A percentile compares a stretch with the other conserved stretches of the same genome.
Evolutionary conservation across 2,113 vertebrate genomes (phyloP).

Genomic region (Solea solea): DNA sequence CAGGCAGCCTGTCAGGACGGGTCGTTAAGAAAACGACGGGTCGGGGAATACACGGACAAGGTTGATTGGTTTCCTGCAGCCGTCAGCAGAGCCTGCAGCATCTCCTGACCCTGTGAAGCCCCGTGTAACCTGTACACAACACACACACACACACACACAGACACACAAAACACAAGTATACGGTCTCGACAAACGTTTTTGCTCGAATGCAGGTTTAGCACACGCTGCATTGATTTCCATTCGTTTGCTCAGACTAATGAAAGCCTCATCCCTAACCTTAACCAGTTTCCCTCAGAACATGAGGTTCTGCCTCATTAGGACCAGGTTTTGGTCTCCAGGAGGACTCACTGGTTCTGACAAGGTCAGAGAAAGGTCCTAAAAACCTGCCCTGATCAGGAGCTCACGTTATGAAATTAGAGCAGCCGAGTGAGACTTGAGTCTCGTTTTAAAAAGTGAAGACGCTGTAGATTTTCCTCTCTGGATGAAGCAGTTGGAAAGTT

Average conservation of each 20-base stretch:
- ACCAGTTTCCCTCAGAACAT: too few species aligned
- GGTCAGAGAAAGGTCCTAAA: too few species aligned
- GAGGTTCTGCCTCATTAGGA: too few species aligned
- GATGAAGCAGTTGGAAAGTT: conserved; percentile 4
- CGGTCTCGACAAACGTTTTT: background rate
- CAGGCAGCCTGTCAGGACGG: conserved; percentile 74
- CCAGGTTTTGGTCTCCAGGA: too few species aligned
- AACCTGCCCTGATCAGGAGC: too few species aligned
- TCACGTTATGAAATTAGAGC: too few species aligned
- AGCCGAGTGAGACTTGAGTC: too few species aligned
- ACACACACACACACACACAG: conserved; percentile 20
- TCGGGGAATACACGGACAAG: conserved; percentile 79
- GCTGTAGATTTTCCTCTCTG: too few species aligned
- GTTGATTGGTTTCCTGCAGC: conserved; percentile 81
- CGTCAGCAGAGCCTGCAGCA: conserved; percentile 78
- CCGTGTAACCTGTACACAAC: conserved; percentile 58
- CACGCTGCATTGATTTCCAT: background rate
- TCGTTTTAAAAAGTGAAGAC: too few species aligned
- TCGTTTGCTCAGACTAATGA: too few species aligned
- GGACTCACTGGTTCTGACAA: too few species aligned
- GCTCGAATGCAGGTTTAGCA: background rate
- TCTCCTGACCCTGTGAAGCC: conserved; percentile 70
- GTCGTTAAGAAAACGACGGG: conserved; percentile 80
- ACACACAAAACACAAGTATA: conserved; percentile 20
- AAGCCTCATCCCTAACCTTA: too few species aligned